phyloP scores from a whole-genome alignment of 1,140 invertebrate species.

The Drosophila prosaltans region DNA sequence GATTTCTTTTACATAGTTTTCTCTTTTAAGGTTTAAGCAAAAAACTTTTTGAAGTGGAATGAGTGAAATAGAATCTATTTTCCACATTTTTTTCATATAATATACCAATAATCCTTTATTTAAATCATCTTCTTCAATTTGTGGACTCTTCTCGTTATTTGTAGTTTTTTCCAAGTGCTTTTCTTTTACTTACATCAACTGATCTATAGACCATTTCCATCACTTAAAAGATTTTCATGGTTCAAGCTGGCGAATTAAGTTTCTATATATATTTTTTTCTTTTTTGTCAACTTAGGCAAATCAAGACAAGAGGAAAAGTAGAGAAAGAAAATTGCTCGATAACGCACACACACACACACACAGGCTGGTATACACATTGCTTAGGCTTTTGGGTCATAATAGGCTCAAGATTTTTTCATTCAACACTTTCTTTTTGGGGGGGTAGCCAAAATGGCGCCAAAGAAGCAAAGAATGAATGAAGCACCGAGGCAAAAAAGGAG shows the following conservation, averaged over 20 bases:
- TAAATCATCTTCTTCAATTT: neutral
- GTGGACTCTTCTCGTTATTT: neutral
- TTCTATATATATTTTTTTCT: conserved; percentile 9
- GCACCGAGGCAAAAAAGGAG: conserved; percentile 27
- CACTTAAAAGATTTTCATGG: conserved; percentile 17
- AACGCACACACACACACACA: conserved; percentile 40
- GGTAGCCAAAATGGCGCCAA: conserved; percentile 73
- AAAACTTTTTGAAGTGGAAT: neutral
- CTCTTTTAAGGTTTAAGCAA: neutral
- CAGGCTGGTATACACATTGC: conserved; percentile 35
- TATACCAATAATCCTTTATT: conserved; percentile 1
- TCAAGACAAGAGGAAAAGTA: conserved; percentile 18
- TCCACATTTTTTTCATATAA: neutral
- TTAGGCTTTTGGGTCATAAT: conserved; percentile 58
- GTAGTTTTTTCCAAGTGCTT: neutral
- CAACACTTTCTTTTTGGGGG: conserved; percentile 59
- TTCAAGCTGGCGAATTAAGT: conserved; percentile 18
- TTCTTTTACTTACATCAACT: conserved; percentile 15
- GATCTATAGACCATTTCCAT: conserved; percentile 9
- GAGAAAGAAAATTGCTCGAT: conserved; percentile 62
- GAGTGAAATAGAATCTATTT: neutral
- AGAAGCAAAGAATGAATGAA: conserved; percentile 23
- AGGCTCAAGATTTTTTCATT: conserved; percentile 78
- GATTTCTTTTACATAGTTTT: neutral
- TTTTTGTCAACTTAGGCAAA: conserved; percentile 48